These are phyloP conservation scores for Myoxocephalus aenaeus DNA, from an alignment of 2,797 vertebrate species.

Conservation along the genomic window DNA sequence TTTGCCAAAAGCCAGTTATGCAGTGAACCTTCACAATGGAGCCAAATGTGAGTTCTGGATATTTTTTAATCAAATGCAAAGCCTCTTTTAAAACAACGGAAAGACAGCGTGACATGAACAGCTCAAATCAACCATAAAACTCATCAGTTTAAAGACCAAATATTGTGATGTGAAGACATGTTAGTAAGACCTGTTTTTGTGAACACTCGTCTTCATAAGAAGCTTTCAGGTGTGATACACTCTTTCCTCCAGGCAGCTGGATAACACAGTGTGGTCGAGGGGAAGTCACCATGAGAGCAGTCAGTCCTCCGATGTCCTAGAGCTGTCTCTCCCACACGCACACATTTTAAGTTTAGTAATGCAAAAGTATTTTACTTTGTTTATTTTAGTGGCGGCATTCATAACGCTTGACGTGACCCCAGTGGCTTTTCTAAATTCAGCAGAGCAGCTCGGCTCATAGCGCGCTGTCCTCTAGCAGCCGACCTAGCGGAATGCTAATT, in stretches of 20 bases:
- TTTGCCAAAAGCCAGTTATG: conserved; percentile 43
- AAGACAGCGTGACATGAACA: not conserved
- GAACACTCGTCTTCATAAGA: conserved; percentile 57
- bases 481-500: not conserved
- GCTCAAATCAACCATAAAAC: conserved; percentile 29
- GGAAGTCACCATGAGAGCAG: conserved; percentile 12
- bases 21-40: conserved; percentile 15
- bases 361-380: conserved; percentile 10
- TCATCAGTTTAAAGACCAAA: conserved; percentile 50
- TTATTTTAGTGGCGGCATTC: conserved; percentile 15
- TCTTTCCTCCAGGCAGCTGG: conserved; percentile 61
- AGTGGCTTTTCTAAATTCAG: conserved; percentile 12
- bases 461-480: conserved; percentile 14
- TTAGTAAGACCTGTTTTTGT: conserved; percentile 21
- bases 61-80: conserved; percentile 17
- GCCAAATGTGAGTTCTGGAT: conserved; percentile 7
- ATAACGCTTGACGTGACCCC: conserved; percentile 8
- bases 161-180: conserved; percentile 36
- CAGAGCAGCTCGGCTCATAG: not conserved
- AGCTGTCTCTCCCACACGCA: not conserved
- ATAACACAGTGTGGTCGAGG: conserved; percentile 19
- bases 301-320: conserved; percentile 8
- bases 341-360: not conserved
- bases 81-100: not conserved
- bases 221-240: conserved; percentile 46